These are phyloP conservation scores for Drosophila pseudotalamancana DNA, from an alignment of 2,888 invertebrate species.

Conservation along the genomic window DNA sequence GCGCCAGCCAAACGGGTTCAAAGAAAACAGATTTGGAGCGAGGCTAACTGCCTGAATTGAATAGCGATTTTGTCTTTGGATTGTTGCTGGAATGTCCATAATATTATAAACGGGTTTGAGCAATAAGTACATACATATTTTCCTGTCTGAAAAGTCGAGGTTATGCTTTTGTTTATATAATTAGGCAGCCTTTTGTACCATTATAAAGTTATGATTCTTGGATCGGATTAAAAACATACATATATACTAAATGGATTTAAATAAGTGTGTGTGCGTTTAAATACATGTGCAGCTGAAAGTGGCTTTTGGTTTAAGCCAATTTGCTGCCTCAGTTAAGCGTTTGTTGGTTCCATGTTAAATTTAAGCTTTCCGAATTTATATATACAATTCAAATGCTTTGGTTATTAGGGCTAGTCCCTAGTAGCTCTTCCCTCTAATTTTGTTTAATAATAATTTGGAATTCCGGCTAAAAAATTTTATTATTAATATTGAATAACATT, in stretches of 20 bases:
- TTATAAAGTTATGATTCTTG: background rate
- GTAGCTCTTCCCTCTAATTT: too few species aligned
- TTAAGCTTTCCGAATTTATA: too few species aligned
- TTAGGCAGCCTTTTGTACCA: background rate
- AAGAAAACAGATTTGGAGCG: slow-evolving; percentile 29
- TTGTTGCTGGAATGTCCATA: slow-evolving; percentile 6
- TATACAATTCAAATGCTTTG: too few species aligned
- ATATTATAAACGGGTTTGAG: slow-evolving; percentile 18
- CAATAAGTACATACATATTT: too few species aligned
- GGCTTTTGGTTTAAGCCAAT: too few species aligned
- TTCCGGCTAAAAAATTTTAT: background rate
- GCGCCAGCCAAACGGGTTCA: slow-evolving; percentile 24
- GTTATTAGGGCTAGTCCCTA: too few species aligned
- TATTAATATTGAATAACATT: background rate
- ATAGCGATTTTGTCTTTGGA: slow-evolving; percentile 27
- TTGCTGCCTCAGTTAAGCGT: too few species aligned
- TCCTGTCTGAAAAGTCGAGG: too few species aligned
- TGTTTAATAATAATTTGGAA: background rate
- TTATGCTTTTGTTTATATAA: slow-evolving; percentile 5
- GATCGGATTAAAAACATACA: background rate
- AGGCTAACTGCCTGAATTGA: slow-evolving; percentile 36
- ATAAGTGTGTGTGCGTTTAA: background rate
- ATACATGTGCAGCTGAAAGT: background rate
- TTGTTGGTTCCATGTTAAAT: too few species aligned
- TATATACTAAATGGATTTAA: background rate